Evolutionary conservation across 2,888 invertebrate genomes (phyloP), one percentile per base, ranked within the genome.

Genomic region (Lumbricus terrestris): DNA sequence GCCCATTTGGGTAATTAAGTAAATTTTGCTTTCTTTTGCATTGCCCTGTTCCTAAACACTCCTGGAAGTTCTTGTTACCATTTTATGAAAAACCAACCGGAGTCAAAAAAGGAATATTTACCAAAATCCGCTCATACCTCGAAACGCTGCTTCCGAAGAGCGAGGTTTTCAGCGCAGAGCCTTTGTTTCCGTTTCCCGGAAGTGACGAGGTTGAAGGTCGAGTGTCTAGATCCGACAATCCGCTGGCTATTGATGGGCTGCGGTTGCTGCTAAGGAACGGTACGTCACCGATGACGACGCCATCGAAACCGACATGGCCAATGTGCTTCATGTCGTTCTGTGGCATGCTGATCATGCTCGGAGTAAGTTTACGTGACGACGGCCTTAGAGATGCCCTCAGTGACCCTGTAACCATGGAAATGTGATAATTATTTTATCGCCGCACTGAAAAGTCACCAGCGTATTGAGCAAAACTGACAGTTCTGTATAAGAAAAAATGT

Each of bases 271-370:
- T 96, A 33, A 97, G 95, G 93, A 97, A 94, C 3, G 92, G 82
- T 6, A 99, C 97, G 95, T 99, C 98, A 4, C 99, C 99, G 95
- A 99, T 99, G 94, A 97, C 98, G 47, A 98, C 98, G 0, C 99
- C 99, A 95, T 99, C 99, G 85, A 98, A 96, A 0, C 99, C 99
- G 23, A 99, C 98, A 95, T 99, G 99, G 20, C 97, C 97, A 0
- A 98, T 99, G 95, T 99, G 99, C 93, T 98, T 97, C 37, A 99
- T 96, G 95, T 99, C 99, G 82, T 98, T 98, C 95, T 99, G 98
- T 0, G 99, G 99, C 91, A 97, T 97, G 89, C 98, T 98, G 93
- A 99, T 99, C 98, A 97, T 95, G 95, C 97, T 97, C n/a, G 92
- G 90, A 20, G 89, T 90, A 20, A 92, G 54, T 89, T 92, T 92